A percentile compares a stretch with the other conserved stretches of the same genome.
Conservation (phyloP, 2,113 vertebrate genomes). For the Aix galericulata region DNA sequence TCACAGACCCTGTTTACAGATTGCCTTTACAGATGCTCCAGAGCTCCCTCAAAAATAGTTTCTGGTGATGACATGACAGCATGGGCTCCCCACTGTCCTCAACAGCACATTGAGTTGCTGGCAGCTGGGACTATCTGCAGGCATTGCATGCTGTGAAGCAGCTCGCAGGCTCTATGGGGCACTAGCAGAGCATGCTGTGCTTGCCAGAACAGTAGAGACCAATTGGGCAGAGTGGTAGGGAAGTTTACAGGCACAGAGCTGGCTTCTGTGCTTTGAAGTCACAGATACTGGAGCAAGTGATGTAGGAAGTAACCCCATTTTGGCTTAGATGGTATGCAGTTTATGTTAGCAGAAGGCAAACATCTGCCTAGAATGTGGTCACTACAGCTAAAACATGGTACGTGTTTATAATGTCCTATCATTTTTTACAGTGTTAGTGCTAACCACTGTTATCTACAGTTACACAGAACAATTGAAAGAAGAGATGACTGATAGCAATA, state of each 20-base stretch:
- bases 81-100: background rate
- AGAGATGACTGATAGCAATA: background rate
- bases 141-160: background rate
- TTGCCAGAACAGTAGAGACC: background rate
- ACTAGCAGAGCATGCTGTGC: background rate
- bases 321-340: background rate
- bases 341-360: background rate
- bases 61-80: background rate
- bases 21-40: background rate
- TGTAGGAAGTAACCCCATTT: background rate
- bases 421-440: background rate
- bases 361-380: background rate
- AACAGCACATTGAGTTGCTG: background rate
- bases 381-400: background rate
- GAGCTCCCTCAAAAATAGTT: background rate
- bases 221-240: background rate
- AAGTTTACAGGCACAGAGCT: background rate
- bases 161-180: background rate
- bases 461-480: background rate
- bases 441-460: background rate
- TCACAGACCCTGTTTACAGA: background rate
- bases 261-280: background rate
- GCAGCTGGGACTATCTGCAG: fast-evolving
- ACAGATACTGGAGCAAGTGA: background rate
- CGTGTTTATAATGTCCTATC: background rate